These are phyloP conservation scores for Conus ventricosus DNA, from an alignment of 1,140 invertebrate species.

Conservation along the genomic window DNA sequence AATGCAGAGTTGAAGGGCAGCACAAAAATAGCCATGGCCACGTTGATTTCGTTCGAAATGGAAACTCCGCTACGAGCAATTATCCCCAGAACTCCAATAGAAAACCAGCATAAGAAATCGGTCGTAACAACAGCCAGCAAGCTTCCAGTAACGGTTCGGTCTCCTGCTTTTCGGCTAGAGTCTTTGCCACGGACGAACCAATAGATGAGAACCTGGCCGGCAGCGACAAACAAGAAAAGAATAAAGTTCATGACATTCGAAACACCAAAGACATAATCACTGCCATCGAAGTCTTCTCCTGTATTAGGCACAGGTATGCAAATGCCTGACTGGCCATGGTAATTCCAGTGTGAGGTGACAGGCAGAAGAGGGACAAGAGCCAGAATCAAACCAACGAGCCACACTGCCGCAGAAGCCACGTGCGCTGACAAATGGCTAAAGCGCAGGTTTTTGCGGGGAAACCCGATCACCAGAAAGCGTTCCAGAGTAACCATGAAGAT, in stretches of 20 bases:
- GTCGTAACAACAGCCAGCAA: slow-evolving; percentile 26
- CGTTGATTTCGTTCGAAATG: slow-evolving; percentile 3
- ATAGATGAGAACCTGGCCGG: slow-evolving; percentile 48
- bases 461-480: slow-evolving; percentile 51
- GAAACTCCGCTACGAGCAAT: slow-evolving; percentile 16
- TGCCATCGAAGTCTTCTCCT: slow-evolving; percentile 27
- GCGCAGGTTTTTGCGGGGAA: slow-evolving; percentile 42
- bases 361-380: slow-evolving; percentile 38
- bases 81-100: slow-evolving; percentile 27
- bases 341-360: not conserved
- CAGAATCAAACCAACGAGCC: slow-evolving; percentile 44
- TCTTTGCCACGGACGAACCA: not conserved
- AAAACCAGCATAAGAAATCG: slow-evolving; percentile 33
- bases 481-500: slow-evolving; percentile 57
- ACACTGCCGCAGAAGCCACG: slow-evolving; percentile 13
- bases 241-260: slow-evolving; percentile 47
- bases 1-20: slow-evolving; percentile 48
- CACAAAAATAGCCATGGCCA: slow-evolving; percentile 34
- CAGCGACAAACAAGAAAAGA: slow-evolving; percentile 42
- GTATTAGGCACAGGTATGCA: slow-evolving; percentile 50
- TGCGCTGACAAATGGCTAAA: slow-evolving; percentile 29
- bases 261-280: slow-evolving; percentile 44
- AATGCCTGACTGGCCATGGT: slow-evolving; percentile 40
- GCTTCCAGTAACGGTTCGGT: slow-evolving; percentile 1
- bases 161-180: not conserved